phyloP scores from a whole-genome alignment of 2,888 invertebrate genomes.

The Acholoe squamosa region DNA sequence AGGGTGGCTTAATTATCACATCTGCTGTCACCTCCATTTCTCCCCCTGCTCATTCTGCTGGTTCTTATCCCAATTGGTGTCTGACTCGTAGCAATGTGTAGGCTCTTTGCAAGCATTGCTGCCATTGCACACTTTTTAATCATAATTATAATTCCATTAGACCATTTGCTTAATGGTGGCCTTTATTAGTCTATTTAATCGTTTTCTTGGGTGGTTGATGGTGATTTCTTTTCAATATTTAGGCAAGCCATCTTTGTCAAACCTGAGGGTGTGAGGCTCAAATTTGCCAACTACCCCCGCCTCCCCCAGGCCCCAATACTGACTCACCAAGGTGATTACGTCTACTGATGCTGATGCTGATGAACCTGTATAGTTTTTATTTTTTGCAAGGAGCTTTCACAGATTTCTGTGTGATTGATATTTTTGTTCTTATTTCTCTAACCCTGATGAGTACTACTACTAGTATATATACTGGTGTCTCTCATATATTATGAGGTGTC shows the following conservation, averaged over 20 bases:
- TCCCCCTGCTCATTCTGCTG: neutral
- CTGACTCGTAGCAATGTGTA: conserved; percentile 52
- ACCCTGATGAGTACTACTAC: conserved; percentile 39
- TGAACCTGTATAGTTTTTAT: neutral
- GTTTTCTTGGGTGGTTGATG: conserved; percentile 47
- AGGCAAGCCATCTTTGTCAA: conserved; percentile 52
- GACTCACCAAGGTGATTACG: conserved; percentile 48
- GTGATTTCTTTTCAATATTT: conserved; percentile 55
- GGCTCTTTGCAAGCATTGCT: conserved; percentile 63
- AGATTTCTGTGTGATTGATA: conserved; percentile 53
- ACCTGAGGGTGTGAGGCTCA: conserved; percentile 49
- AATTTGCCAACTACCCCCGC: conserved; percentile 46
- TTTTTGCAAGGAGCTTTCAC: conserved; percentile 65
- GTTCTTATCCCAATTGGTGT: neutral
- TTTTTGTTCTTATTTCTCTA: conserved; percentile 29
- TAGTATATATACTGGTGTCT: neutral
- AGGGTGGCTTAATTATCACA: neutral
- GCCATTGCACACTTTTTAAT: conserved; percentile 48
- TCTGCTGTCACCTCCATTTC: neutral
- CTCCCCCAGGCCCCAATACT: conserved; percentile 50
- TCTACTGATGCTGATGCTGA: neutral
- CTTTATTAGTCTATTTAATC: neutral
- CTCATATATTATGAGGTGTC: neutral
- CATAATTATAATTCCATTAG: neutral
- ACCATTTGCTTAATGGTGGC: conserved; percentile 53